A percentile compares a stretch with the other conserved stretches of the same genome.
Evolutionary conservation across 1,140 invertebrate genomes (phyloP).

Genomic region (Caerostris darwini): DNA sequence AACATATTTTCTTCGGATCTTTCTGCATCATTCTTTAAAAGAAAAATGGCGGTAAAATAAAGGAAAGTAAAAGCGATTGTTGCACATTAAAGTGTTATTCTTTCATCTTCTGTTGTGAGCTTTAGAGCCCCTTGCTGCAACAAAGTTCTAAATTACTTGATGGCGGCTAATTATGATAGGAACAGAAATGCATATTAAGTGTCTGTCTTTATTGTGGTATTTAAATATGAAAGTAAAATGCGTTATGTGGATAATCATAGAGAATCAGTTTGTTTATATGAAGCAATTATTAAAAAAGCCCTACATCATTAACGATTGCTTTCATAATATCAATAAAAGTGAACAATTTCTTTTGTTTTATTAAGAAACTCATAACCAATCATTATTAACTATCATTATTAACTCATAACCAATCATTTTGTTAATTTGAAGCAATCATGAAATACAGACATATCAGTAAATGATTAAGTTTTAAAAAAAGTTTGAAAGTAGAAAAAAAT

Average conservation of each 20-base stretch:
- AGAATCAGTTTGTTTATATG: no score
- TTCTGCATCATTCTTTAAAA: neutral
- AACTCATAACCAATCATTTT: no score
- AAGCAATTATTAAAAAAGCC: no score
- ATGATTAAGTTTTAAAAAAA: no score
- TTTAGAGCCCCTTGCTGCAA: neutral
- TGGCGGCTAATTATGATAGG: neutral
- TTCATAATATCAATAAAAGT: no score
- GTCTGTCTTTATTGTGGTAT: neutral
- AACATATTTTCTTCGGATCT: neutral
- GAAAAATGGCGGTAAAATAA: neutral
- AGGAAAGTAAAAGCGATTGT: neutral
- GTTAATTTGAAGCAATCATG: no score
- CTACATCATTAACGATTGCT: no score
- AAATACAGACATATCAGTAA: no score
- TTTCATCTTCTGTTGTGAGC: neutral
- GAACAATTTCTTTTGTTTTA: no score
- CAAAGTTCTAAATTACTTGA: neutral
- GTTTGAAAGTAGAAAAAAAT: no score
- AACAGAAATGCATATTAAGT: neutral
- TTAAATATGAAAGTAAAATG: neutral
- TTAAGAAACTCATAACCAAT: no score
- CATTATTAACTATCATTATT: no score
- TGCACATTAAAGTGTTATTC: neutral
- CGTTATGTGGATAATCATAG: neutral